phyloP scores from a whole-genome alignment of 1,140 invertebrate species.

The Dolichoris vasculosae region DNA sequence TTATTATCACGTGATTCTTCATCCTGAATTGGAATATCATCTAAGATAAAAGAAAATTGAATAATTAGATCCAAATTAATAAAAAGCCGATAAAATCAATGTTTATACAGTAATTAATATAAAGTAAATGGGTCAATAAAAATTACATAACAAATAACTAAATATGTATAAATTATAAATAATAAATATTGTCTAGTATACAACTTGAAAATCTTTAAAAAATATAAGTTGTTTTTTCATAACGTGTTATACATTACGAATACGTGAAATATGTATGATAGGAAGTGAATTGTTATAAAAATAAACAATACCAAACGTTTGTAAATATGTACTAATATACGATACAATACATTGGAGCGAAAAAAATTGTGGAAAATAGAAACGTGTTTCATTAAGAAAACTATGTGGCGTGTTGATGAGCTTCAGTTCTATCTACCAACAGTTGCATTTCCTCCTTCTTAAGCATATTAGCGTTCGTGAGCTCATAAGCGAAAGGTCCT shows the following conservation, averaged over 20 bases:
- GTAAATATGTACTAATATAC: neutral
- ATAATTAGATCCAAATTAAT: neutral
- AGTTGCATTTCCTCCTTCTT: neutral
- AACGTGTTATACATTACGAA: neutral
- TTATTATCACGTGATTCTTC: conserved; percentile 37
- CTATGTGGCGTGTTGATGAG: conserved; percentile 30
- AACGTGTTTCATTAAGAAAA: conserved; percentile 13
- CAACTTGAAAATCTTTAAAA: neutral
- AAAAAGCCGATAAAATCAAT: neutral
- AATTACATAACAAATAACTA: neutral
- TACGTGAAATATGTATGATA: neutral
- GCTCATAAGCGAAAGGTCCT: conserved; percentile 9
- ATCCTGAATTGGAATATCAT: conserved; percentile 52
- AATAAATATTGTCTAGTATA: neutral
- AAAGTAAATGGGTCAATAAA: neutral
- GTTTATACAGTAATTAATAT: neutral
- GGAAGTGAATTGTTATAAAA: neutral
- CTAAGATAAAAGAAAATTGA: conserved; percentile 24
- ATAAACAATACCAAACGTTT: neutral
- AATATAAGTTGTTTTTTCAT: neutral
- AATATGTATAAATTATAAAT: neutral
- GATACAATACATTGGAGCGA: neutral
- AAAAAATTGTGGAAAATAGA: neutral
- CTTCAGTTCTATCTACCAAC: conserved; percentile 2
- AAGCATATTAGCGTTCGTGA: neutral